Evolutionary conservation across 2,797 vertebrate species (phyloP).

Genomic region (Aldrovandia affinis): DNA sequence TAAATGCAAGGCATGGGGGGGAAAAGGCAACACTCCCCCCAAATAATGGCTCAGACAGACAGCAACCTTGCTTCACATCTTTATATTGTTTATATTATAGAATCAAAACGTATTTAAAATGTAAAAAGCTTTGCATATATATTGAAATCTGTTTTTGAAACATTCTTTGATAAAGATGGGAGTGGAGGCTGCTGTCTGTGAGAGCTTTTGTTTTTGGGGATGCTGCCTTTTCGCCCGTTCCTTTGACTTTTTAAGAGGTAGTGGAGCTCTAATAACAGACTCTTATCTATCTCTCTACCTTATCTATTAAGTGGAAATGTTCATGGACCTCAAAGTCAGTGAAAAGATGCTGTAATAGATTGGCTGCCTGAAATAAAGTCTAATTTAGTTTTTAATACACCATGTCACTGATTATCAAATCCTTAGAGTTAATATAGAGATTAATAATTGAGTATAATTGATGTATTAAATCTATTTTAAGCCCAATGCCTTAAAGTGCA

Average conservation of each 20-base stretch:
- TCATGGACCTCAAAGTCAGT: slow-evolving; percentile 7
- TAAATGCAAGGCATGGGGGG: not conserved
- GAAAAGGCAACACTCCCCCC: too few species aligned
- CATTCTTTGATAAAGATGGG: not conserved
- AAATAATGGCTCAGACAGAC: too few species aligned
- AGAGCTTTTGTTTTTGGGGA: not conserved
- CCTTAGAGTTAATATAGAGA: not conserved
- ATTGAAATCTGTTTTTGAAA: not conserved
- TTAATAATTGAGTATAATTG: not conserved
- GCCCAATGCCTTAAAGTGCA: not conserved
- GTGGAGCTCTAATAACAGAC: not conserved
- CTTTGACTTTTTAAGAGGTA: not conserved
- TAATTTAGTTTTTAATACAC: not conserved
- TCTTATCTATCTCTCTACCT: not conserved
- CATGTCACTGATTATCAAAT: too few species aligned
- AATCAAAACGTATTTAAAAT: not conserved
- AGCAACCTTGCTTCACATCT: too few species aligned
- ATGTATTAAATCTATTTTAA: not conserved
- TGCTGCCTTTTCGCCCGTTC: not conserved
- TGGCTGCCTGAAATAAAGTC: not conserved
- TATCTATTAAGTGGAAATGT: not conserved
- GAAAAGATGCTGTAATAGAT: not conserved
- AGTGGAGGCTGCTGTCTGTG: not conserved
- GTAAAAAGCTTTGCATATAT: too few species aligned
- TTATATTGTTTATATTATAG: not conserved